Conservation (phyloP, 2,888 invertebrate species). For the Cylloceria caligata region DNA sequence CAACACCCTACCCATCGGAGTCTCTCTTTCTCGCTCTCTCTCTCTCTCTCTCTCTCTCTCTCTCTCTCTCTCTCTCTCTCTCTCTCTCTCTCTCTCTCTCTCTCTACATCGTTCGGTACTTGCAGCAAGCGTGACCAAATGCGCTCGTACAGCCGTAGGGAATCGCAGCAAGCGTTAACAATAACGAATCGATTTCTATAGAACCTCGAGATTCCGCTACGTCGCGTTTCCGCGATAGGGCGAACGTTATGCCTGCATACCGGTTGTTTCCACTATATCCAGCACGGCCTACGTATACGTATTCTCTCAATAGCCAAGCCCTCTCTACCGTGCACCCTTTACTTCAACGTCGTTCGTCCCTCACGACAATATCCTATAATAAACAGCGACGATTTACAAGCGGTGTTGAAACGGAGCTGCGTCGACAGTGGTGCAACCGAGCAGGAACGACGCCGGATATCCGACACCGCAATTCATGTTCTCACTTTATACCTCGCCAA, state of each 20-base stretch:
- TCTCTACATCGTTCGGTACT: constrained; percentile 8
- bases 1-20: constrained; percentile 13
- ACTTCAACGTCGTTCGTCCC: constrained; percentile 50
- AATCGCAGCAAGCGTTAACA: constrained; percentile 37
- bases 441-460: constrained; percentile 44
- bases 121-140: constrained; percentile 4
- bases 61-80: background rate
- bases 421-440: background rate
- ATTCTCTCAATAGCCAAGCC: constrained; percentile 27
- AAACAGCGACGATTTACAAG: constrained; percentile 60
- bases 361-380: constrained; percentile 57
- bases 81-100: background rate
- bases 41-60: background rate
- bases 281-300: background rate
- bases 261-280: background rate
- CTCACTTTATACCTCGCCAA: constrained; percentile 1
- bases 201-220: constrained; percentile 56
- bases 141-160: background rate
- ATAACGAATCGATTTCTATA: constrained; percentile 63
- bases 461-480: constrained; percentile 57
- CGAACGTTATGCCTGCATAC: background rate
- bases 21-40: background rate
- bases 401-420: constrained; percentile 15
- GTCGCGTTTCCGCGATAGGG: constrained; percentile 39
- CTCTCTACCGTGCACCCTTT: background rate